Conservation (phyloP, 1,140 invertebrate species). For the Drosophila arawakana region DNA sequence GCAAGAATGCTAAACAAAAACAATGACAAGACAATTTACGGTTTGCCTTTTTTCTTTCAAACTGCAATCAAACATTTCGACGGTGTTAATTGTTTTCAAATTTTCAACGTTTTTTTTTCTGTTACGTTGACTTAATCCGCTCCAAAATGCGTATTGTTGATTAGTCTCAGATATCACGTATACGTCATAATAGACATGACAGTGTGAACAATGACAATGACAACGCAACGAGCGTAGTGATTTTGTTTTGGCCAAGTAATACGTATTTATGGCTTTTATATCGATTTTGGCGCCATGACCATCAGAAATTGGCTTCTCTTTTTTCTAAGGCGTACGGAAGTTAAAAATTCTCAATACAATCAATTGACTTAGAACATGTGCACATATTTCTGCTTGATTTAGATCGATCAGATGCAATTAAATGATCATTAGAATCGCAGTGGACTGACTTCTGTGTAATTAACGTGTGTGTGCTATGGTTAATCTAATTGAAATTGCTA, state of each 20-base stretch:
- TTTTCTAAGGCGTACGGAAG: conserved; percentile 54
- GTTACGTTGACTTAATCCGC: conserved; percentile 41
- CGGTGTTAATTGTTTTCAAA: conserved; percentile 52
- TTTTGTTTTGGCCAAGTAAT: conserved; percentile 25
- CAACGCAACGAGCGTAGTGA: background rate
- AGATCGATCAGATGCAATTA: conserved; percentile 46
- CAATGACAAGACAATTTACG: conserved; percentile 34
- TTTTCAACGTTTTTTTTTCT: conserved; percentile 10
- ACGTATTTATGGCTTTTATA: conserved; percentile 13
- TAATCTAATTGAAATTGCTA: conserved; percentile 1
- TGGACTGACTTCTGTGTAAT: conserved; percentile 13
- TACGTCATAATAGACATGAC: conserved; percentile 67
- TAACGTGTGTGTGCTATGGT: conserved; percentile 28
- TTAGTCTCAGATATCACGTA: conserved; percentile 59
- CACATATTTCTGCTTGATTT: background rate
- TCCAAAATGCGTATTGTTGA: conserved; percentile 51
- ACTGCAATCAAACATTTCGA: conserved; percentile 55
- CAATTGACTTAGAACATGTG: conserved; percentile 9
- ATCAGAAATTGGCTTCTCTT: conserved; percentile 37
- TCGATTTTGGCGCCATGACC: conserved; percentile 23
- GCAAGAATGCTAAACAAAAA: conserved; percentile 17
- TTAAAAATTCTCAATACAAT: conserved; percentile 27
- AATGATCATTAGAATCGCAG: conserved; percentile 52
- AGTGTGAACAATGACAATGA: conserved; percentile 47
- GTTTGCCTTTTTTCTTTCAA: background rate